Conservation (phyloP, 2,797 vertebrate species). For the Rousettus madagascariensis region DNA sequence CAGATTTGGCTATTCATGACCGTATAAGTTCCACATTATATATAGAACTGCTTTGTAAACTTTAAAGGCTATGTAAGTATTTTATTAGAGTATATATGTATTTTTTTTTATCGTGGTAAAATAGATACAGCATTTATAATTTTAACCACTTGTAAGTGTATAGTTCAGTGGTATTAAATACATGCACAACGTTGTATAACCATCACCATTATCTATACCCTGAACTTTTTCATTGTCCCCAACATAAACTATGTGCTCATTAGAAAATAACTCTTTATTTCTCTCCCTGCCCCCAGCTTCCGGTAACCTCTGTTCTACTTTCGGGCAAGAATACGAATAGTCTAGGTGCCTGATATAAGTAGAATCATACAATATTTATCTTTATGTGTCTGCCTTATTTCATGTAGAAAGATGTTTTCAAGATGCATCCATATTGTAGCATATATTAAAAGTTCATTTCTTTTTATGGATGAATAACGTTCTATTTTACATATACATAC, state of each 20-base stretch:
- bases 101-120: constrained; percentile 7
- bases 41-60: constrained; percentile 21
- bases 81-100: background rate
- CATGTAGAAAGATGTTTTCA: constrained; percentile 32
- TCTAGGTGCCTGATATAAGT: background rate
- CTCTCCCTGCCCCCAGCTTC: background rate
- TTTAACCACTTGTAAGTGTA: background rate
- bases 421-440: background rate
- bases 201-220: background rate
- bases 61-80: background rate
- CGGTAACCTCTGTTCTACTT: background rate
- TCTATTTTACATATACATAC: background rate
- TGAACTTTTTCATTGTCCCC: background rate
- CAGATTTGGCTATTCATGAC: background rate
- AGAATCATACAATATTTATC: background rate
- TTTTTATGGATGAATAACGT: constrained; percentile 15
- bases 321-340: background rate
- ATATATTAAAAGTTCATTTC: constrained; percentile 26
- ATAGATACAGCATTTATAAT: background rate
- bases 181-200: background rate
- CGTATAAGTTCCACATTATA: background rate
- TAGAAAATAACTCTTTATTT: background rate
- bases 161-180: constrained; percentile 17
- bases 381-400: constrained; percentile 32
- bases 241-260: background rate